phyloP scores from a whole-genome alignment of 2,113 vertebrate genomes.

The Donacobius atricapilla region DNA sequence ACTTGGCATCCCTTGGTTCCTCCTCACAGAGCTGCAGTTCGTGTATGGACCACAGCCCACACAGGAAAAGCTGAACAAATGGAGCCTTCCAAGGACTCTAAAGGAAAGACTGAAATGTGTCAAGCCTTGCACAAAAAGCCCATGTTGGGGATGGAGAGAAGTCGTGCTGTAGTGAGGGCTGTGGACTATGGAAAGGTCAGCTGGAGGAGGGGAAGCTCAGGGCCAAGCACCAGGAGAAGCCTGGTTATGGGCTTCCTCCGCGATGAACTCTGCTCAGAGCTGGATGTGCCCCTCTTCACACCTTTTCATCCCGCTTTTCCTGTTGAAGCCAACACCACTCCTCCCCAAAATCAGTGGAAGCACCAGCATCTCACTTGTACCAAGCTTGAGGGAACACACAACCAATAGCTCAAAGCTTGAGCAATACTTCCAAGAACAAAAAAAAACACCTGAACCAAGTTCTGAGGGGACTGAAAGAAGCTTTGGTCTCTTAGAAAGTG shows the following conservation, averaged over 20 bases:
- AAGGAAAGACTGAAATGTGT: not conserved
- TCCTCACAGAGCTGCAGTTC: not conserved
- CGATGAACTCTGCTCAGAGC: fast-evolving
- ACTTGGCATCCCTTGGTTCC: not conserved
- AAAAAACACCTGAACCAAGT: fast-evolving
- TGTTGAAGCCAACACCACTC: fast-evolving
- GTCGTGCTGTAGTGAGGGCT: not conserved
- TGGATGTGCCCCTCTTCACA: fast-evolving
- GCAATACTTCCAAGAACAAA: not conserved
- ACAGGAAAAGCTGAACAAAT: not conserved
- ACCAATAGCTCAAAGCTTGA: fast-evolving
- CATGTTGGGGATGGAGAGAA: fast-evolving
- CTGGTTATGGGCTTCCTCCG: not conserved
- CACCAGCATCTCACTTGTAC: not conserved
- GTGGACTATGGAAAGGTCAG: not conserved
- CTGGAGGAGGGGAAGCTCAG: not conserved
- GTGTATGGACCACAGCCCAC: fast-evolving
- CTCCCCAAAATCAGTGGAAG: not conserved
- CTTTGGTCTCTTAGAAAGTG: not conserved
- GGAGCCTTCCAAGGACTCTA: fast-evolving
- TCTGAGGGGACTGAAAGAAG: not conserved
- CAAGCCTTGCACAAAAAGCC: not conserved
- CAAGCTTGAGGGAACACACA: not conserved
- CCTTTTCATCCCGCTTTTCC: fast-evolving
- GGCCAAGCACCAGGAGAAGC: not conserved